Conservation (phyloP, 2,113 vertebrate species). For the Spermophilus dauricus region DNA sequence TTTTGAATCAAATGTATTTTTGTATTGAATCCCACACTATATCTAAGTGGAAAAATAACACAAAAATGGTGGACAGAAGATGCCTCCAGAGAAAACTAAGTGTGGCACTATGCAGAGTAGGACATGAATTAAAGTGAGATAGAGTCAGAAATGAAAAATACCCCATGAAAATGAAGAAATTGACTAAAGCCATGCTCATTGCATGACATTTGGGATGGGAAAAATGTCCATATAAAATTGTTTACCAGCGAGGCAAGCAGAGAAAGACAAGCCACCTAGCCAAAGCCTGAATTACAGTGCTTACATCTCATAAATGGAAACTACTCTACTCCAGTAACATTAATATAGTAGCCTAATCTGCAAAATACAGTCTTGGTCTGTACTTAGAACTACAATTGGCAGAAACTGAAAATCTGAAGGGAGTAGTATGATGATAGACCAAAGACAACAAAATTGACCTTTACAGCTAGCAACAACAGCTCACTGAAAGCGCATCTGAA, state of each 20-base stretch:
- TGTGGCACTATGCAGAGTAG: fast-evolving
- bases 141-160: not conserved
- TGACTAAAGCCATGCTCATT: not conserved
- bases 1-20: no score
- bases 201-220: not conserved
- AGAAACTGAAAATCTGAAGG: not conserved
- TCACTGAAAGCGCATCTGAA: not conserved
- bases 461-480: not conserved
- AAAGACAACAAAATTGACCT: not conserved
- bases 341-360: not conserved
- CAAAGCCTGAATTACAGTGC: not conserved
- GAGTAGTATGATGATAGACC: no score
- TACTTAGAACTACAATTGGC: not conserved
- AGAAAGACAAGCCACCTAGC: not conserved
- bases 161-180: not conserved
- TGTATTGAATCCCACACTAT: not conserved
- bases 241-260: not conserved
- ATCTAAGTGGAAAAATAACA: not conserved
- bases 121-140: not conserved
- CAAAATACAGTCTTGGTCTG: not conserved
- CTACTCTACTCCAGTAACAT: not conserved
- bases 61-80: not conserved
- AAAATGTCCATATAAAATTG: not conserved
- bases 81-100: not conserved
- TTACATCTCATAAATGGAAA: not conserved